phyloP scores from a whole-genome alignment of 2,888 invertebrate genomes.

The Mactromeris polynyma region DNA sequence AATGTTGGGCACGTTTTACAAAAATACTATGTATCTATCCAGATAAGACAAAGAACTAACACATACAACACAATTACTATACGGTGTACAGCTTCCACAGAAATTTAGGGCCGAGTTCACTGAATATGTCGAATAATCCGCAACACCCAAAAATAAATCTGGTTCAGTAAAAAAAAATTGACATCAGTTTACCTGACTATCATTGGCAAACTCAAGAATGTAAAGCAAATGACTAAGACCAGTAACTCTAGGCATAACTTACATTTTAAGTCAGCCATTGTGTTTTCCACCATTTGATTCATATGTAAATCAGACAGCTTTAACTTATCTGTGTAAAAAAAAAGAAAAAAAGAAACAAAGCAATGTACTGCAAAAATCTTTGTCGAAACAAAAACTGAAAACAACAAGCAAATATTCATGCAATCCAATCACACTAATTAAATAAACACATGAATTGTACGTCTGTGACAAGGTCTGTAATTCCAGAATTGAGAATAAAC shows the following conservation, averaged over 20 bases:
- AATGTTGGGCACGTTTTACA: too few species aligned
- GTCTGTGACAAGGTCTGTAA: neutral
- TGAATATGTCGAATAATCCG: too few species aligned
- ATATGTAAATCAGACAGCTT: conserved; percentile 85
- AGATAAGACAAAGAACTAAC: neutral
- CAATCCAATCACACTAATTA: neutral
- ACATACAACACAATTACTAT: neutral
- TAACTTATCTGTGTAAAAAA: conserved; percentile 84
- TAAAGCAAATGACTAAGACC: neutral
- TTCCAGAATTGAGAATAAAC: neutral
- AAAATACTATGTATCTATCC: neutral
- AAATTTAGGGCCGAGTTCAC: too few species aligned
- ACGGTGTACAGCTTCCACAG: neutral
- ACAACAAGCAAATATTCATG: conserved; percentile 4
- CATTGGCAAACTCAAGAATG: neutral
- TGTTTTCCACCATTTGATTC: conserved; percentile 87
- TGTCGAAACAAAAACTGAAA: conserved; percentile 5
- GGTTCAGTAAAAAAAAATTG: too few species aligned
- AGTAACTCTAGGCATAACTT: conserved; percentile 74
- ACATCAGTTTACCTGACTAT: too few species aligned
- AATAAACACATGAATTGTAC: neutral
- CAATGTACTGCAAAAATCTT: conserved; percentile 9
- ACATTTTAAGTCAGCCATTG: conserved; percentile 85
- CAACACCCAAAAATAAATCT: too few species aligned
- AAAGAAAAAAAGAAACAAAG: conserved; percentile 60